phyloP scores from a whole-genome alignment of 2,797 vertebrate genomes.

The Naso thynnoides region DNA sequence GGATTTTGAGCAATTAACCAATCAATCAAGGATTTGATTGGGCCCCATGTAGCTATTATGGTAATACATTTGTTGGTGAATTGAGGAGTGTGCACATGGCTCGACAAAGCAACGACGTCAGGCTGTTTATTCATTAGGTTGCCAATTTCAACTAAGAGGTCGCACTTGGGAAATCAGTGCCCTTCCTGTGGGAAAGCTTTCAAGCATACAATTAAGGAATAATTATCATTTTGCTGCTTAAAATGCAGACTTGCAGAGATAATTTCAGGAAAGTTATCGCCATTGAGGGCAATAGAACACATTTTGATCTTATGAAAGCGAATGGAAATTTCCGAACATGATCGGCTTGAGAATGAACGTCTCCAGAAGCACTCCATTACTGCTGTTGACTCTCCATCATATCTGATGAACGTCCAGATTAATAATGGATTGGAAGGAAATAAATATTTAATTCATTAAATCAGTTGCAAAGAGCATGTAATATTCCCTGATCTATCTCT shows the following conservation, averaged over 20 bases:
- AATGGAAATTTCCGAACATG: conserved; percentile 39
- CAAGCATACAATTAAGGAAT: conserved; percentile 49
- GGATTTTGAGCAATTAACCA: conserved; percentile 78
- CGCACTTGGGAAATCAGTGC: conserved; percentile 54
- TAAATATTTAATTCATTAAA: conserved; percentile 71
- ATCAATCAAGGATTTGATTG: conserved; percentile 74
- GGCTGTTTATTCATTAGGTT: conserved; percentile 39
- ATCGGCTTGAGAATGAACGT: conserved; percentile 34
- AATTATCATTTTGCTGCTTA: conserved; percentile 38
- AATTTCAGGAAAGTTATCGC: conserved; percentile 23
- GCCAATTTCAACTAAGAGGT: conserved; percentile 29
- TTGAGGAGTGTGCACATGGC: conserved; percentile 35
- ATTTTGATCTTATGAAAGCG: conserved; percentile 28
- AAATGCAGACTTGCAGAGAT: conserved; percentile 19
- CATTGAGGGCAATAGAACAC: conserved; percentile 17
- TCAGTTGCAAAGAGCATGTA: conserved; percentile 70
- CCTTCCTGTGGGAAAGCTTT: conserved; percentile 33
- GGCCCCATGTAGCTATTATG: conserved; percentile 56
- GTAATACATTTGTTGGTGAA: conserved; percentile 49
- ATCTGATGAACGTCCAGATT: conserved; percentile 61
- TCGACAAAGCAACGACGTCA: conserved; percentile 29
- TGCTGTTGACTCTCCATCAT: conserved; percentile 51
- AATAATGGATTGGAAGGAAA: conserved; percentile 68
- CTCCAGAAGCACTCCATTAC: conserved; percentile 23
- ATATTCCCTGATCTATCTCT: conserved; percentile 45